phyloP scores from a whole-genome alignment of 2,888 invertebrate species.

The Drosophila multiciliata region DNA sequence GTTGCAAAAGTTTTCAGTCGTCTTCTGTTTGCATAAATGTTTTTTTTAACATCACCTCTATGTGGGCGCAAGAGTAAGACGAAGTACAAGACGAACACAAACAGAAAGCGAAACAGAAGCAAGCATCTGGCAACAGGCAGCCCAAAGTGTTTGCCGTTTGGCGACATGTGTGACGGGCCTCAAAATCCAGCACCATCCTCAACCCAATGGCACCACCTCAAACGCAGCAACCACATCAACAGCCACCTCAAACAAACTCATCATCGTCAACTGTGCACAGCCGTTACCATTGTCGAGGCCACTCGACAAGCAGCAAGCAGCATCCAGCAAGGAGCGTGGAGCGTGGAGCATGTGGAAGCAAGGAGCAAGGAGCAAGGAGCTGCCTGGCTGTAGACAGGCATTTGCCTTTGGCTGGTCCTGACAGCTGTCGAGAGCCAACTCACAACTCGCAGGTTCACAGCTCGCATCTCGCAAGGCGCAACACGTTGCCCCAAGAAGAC shows the following conservation, averaged over 20 bases:
- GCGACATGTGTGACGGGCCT: slow-evolving; percentile 59
- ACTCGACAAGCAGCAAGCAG: slow-evolving; percentile 45
- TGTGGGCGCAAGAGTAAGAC: slow-evolving; percentile 24
- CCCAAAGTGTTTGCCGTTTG: slow-evolving; percentile 59
- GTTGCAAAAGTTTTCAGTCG: slow-evolving; percentile 51
- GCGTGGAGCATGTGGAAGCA: slow-evolving; percentile 2
- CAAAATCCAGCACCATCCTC: background rate
- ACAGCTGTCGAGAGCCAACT: slow-evolving; percentile 53
- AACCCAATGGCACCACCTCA: background rate
- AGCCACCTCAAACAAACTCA: slow-evolving; percentile 53
- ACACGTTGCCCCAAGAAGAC: slow-evolving; percentile 73
- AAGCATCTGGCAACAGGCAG: slow-evolving; percentile 2
- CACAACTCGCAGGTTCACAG: slow-evolving; percentile 19
- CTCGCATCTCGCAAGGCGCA: slow-evolving; percentile 67
- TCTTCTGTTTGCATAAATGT: slow-evolving; percentile 36
- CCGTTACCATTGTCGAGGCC: slow-evolving; percentile 56
- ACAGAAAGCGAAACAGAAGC: background rate
- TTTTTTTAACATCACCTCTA: slow-evolving; percentile 62
- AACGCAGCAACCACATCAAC: slow-evolving; percentile 15
- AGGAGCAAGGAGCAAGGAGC: slow-evolving; percentile 8
- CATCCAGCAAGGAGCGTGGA: slow-evolving; percentile 15
- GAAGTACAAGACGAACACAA: background rate
- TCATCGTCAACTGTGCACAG: slow-evolving; percentile 55
- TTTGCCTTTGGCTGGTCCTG: slow-evolving; percentile 56
- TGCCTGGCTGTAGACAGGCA: slow-evolving; percentile 58